Evolutionary conservation across 2,888 invertebrate species (phyloP).

Genomic region (Sicus ferrugineus): DNA sequence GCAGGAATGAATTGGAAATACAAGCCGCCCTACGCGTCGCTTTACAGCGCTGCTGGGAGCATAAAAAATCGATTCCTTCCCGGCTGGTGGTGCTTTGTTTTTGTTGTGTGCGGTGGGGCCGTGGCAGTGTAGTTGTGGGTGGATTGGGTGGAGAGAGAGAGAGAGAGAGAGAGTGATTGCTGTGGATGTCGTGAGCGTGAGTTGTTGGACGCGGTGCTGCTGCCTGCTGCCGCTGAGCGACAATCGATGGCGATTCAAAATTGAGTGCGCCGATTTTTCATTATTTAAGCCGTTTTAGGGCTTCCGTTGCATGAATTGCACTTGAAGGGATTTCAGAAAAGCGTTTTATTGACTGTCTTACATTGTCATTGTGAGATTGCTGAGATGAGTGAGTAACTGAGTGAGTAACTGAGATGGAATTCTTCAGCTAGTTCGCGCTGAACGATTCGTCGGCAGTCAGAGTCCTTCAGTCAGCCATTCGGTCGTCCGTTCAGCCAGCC

Average conservation of each 20-base stretch:
- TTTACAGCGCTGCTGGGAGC: slow-evolving; percentile 21
- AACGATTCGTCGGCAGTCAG: too few relatives aligned
- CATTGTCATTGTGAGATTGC: too few relatives aligned
- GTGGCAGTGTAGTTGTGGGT: background rate
- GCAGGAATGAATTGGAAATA: slow-evolving; percentile 38
- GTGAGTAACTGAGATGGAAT: too few relatives aligned
- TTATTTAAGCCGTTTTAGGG: too few relatives aligned
- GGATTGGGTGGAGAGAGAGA: background rate
- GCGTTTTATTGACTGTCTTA: too few relatives aligned
- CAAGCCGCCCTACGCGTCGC: slow-evolving; percentile 21
- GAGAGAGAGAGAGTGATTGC: background rate
- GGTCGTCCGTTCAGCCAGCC: too few relatives aligned
- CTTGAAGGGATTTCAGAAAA: too few relatives aligned
- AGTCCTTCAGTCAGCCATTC: background rate
- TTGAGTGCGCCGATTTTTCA: too few relatives aligned
- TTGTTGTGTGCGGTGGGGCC: background rate
- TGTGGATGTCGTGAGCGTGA: background rate
- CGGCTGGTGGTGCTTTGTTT: background rate
- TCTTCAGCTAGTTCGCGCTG: too few relatives aligned
- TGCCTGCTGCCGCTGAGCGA: background rate
- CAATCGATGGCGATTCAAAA: background rate
- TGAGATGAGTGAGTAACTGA: too few relatives aligned
- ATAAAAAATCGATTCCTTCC: slow-evolving; percentile 30
- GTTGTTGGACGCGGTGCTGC: too few relatives aligned
- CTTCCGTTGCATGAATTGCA: too few relatives aligned